A percentile compares a stretch with the other conserved stretches of the same genome.
Conservation (phyloP, 2,797 vertebrate species). For the Gouania willdenowi region DNA sequence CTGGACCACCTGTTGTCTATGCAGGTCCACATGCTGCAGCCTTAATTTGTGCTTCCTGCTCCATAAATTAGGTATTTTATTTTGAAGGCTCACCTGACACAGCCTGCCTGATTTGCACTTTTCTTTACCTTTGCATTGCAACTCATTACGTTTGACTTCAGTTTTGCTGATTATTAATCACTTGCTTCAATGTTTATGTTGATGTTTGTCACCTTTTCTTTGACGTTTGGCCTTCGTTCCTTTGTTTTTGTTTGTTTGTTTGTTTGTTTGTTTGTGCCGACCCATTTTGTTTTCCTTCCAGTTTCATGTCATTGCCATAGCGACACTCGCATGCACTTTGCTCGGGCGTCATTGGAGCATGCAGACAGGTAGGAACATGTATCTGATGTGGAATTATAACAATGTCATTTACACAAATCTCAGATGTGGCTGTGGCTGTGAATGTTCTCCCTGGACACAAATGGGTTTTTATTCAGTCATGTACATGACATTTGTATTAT, state of each 20-base stretch:
- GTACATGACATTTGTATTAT: too few species aligned
- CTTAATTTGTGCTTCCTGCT: too few species aligned
- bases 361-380: slow-evolving; percentile 82
- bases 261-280: slow-evolving; percentile 69
- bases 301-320: slow-evolving; percentile 84
- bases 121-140: slow-evolving; percentile 54
- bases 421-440: too few species aligned
- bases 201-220: slow-evolving; percentile 54
- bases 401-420: too few species aligned
- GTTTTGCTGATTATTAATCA: slow-evolving; percentile 61
- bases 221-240: slow-evolving; percentile 50
- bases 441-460: too few species aligned
- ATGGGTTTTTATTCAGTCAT: too few species aligned
- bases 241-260: slow-evolving; percentile 35
- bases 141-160: slow-evolving; percentile 63
- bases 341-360: slow-evolving; percentile 73
- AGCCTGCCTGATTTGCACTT: slow-evolving; percentile 53
- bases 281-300: slow-evolving; percentile 80
- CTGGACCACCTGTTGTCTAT: too few species aligned
- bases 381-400: too few species aligned
- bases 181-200: slow-evolving; percentile 71
- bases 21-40: too few species aligned
- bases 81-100: too few species aligned
- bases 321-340: slow-evolving; percentile 79
- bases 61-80: too few species aligned